A percentile compares a stretch with the other conserved stretches of the same genome.
These are phyloP conservation scores for Dascyllus trimaculatus DNA, from an alignment of 2,113 vertebrate genomes.

Conservation along the genomic window DNA sequence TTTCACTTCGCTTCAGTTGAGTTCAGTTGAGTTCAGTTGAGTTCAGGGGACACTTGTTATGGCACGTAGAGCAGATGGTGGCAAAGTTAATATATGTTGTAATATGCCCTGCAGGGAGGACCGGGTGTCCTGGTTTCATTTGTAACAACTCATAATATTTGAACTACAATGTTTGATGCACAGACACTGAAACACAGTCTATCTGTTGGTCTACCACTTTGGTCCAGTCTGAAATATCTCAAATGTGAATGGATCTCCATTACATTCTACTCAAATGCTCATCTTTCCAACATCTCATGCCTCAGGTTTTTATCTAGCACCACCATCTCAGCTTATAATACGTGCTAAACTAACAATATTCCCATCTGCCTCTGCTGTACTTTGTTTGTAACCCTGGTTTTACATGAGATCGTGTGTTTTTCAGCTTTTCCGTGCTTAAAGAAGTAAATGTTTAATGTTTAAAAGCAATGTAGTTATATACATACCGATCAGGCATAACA, in stretches of 20 bases:
- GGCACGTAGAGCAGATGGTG: slow-evolving; percentile 41
- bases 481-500: no score
- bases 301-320: no score
- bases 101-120: slow-evolving; percentile 13
- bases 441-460: no score
- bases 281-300: background rate
- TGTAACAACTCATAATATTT: slow-evolving; percentile 4
- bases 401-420: no score
- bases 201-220: background rate
- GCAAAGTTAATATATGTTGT: slow-evolving; percentile 2
- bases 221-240: background rate
- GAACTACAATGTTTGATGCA: background rate
- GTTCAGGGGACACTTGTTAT: slow-evolving; percentile 49
- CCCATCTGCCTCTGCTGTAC: no score
- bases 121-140: background rate
- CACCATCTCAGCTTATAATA: no score
- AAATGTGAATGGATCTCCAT: background rate
- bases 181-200: background rate
- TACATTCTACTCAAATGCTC: background rate
- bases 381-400: no score
- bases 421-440: no score
- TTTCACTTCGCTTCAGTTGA: slow-evolving; percentile 26
- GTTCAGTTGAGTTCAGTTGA: slow-evolving; percentile 2
- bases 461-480: no score
- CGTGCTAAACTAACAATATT: no score